Base-by-base conservation (phyloP, 2,113 vertebrate species). In the Plestiodon gilberti region DNA sequence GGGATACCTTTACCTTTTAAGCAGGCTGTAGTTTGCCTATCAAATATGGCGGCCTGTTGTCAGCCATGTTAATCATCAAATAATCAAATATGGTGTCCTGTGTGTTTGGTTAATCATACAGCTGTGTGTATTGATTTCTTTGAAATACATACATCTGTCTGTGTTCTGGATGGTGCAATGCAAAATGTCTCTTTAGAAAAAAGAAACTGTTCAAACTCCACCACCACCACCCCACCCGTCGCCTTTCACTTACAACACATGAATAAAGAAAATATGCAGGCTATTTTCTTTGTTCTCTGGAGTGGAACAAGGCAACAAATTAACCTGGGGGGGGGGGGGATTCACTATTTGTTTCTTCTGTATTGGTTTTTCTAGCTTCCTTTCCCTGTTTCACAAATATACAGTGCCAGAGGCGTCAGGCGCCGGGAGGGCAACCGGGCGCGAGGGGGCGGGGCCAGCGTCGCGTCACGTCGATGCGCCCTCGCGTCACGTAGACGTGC, bases 231-330 rank as follows among this genome's bases (percentile, higher is more conserved):
- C 20, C 61, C 18, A 23, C 64, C 10, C 18, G 18, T 48, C 69
- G 48, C 64, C 64, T 70, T 70, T 79, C 65, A 70, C 48, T 70
- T 79, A 78, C 84, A 79, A 85, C 84, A 70, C 77, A 86, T 73
- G 77, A 80, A 80, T 80, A 80, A 79, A 86, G 77, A 86, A 86
- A 73, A 86, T 57, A 64, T 79, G 61, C 77, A 73, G 65, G 67
- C 84, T 85, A 78, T 85, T 85, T 79, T 79, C 84, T 85, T 85
- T 85, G 84, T 78, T 71, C 84, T 71, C 65, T 79, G 84, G 48
- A 85, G 84, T 85, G 84, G 71, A 79, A 61, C 84, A 85, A n/a
- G 52, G 76, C 64, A 85, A 78, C 52, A 85, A 85, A 85, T 85
- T 85, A 76, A 85, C 77, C 76, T 65, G 38, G 38, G 15, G 33